Base-by-base conservation (phyloP, 2,888 invertebrate genomes). In the Gerosis bhagava region DNA sequence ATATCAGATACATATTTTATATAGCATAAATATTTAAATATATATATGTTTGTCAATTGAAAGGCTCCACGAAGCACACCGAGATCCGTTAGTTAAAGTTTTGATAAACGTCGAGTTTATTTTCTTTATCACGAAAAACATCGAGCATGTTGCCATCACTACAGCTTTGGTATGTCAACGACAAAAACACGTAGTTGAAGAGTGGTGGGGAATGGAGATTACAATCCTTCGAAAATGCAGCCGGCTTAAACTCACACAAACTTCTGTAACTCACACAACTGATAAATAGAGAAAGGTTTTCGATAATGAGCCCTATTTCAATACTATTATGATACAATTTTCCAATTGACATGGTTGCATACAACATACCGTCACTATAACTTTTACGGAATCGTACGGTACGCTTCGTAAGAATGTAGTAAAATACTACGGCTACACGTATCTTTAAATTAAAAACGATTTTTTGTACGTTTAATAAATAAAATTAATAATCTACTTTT, bases 141-240 rank as follows among this genome's bases (percentile, higher is more conserved):
- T 70, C 67, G 68, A 77, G 65, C 70, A 54, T 52, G 51, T 56
- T 66, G n/a, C 60, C 76, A 51, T 70, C 76, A 72, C 73, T 73
- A 77, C 53, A 60, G 56, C 70, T 65, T 65, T 72, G 77, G 79
- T 77, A 80, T 81, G 76, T 71, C 71, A 73, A 73, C 73, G 73
- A 78, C 74, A 77, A 81, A 82, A 83, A 81, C 77, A 77, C 65
- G 68, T 65, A 69, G 64, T 67, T 67, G 63, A 68, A 58, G 64
- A 67, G 62, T 68, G 67, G 76, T 67, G 75, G 75, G 76, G 73
- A 71, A 65, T 60, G 64, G 70, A 77, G 73, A 82, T 77, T 77
- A 80, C 74, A 73, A 74, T 77, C 75, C 77, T 77, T 76, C 74
- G 70, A 77, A 83, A 81, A 83, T 84, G 82, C 84, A 84, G 75